Percentiles rank a stretch among this genome's conserved stretches.
Conservation (phyloP, 2,797 vertebrate genomes). For the Austrolebias charrua region DNA sequence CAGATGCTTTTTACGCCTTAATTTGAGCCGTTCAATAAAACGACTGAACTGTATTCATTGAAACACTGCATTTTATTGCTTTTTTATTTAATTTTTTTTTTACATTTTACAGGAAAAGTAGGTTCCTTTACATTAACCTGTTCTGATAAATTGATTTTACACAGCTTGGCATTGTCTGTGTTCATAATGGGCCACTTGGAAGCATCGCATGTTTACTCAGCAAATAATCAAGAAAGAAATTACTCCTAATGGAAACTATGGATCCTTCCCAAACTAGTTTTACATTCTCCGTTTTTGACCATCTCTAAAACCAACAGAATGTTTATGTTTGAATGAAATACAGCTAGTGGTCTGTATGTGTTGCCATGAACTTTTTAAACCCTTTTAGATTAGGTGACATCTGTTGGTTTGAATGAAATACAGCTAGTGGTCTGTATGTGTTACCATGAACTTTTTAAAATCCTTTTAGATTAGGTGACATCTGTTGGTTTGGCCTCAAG, state of each 20-base stretch:
- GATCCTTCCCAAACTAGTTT: conserved; percentile 69
- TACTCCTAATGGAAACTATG: conserved; percentile 79
- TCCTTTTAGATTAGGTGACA: no score
- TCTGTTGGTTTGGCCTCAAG: no score
- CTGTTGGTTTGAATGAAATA: conserved; percentile 6
- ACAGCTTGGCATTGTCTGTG: conserved; percentile 59
- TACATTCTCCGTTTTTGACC: conserved; percentile 37
- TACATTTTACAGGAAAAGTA: conserved; percentile 28
- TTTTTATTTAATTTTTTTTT: conserved; percentile 29
- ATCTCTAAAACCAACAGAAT: conserved; percentile 61
- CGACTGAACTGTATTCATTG: neutral
- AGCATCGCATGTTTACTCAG: conserved; percentile 74
- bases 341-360: no score
- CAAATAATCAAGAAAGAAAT: conserved; percentile 71
- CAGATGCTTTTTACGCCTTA: neutral
- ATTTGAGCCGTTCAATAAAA: neutral
- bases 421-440: no score
- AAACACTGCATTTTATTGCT: neutral
- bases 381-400: no score
- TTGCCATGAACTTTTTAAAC: no score
- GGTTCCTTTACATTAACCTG: conserved; percentile 37
- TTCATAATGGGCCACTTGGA: conserved; percentile 67
- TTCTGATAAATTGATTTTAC: conserved; percentile 69
- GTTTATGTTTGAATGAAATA: conserved; percentile 40
- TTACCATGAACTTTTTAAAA: no score